Evolutionary conservation across 2,113 vertebrate genomes (phyloP), one percentile per base, ranked within the genome.

Genomic region (Thamnaconus septentrionalis): DNA sequence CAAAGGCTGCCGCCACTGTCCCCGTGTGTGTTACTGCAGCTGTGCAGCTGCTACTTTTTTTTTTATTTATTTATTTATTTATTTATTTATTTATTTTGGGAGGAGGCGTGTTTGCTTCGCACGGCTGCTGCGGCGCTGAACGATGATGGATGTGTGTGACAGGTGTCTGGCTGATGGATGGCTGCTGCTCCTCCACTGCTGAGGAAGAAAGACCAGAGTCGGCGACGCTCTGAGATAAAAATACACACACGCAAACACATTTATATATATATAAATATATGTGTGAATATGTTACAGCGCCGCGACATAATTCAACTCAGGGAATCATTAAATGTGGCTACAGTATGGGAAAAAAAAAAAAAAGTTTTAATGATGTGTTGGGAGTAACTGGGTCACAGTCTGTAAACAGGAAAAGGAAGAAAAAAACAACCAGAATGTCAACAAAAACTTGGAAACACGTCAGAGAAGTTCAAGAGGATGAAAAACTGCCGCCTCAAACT

Each of bases 161-260:
- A 73, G 73, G 56, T 71, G 77, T 80, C 72, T 59, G 11, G 66
- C 50, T 86, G 86, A 88, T 79, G 64, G 76, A 86, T 86, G 66
- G 71, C 64, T 72, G 56, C 53, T 71, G 52, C 78, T 81, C 73
- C 44, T 40, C 43, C n/a, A 10, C 44, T 64, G 11, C 52, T 55
- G 56, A 74, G 39, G 67, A n/a, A 41, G 45, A 31, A 42, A 4
- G 6, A 66, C 41, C 52, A 41, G 8, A 54, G 49, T 66, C 59
- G 41, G 59, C 5, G 50, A 54, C 49, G 65, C 55, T 12, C 52
- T 44, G 7, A 54, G 18, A 59, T n/a, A 10, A 10, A 59, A 65
- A 75, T 56, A 63, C 5, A 31, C 18, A 31, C 18, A 31, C 18
- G 2, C 18, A 31, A 1, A 31, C 18, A 31, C 2, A 31, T 31